Percentiles rank a stretch among this genome's conserved stretches.
These are phyloP conservation scores for Diadegma fenestrale DNA, from an alignment of 2,888 invertebrate genomes.

Conservation along the genomic window DNA sequence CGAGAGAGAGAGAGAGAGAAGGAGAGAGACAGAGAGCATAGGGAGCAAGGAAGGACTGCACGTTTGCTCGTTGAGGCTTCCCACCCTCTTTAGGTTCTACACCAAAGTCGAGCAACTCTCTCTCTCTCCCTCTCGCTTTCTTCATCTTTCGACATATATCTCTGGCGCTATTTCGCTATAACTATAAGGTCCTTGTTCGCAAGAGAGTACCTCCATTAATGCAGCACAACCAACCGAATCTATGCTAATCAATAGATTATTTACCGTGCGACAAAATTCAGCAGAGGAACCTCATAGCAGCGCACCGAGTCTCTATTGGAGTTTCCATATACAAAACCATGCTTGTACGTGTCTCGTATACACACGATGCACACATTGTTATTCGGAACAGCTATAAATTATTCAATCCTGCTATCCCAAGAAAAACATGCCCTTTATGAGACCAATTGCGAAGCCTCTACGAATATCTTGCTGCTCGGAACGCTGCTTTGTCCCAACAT, in stretches of 20 bases:
- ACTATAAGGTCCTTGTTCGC: constrained; percentile 26
- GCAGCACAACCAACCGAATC: constrained; percentile 38
- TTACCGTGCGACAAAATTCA: constrained; percentile 24
- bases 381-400: constrained; percentile 24
- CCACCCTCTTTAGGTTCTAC: constrained; percentile 21
- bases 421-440: constrained; percentile 9
- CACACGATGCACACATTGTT: constrained; percentile 17
- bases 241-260: constrained; percentile 52
- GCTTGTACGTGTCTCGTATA: constrained; percentile 6
- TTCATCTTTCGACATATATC: not conserved
- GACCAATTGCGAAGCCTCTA: not conserved
- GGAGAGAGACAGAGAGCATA: not conserved
- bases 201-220: constrained; percentile 28
- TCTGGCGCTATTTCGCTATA: not conserved
- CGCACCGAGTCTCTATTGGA: not conserved
- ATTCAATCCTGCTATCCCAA: not conserved
- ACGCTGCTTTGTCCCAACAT: not conserved
- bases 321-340: constrained; percentile 2
- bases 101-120: constrained; percentile 11
- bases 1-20: constrained; percentile 6
- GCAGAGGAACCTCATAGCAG: not conserved
- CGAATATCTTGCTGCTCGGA: not conserved
- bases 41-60: constrained; percentile 24
- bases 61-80: constrained; percentile 30
- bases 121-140: not conserved